These are phyloP conservation scores for Brachionus paranguensis DNA, from an alignment of 1,140 invertebrate genomes.

Conservation along the genomic window DNA sequence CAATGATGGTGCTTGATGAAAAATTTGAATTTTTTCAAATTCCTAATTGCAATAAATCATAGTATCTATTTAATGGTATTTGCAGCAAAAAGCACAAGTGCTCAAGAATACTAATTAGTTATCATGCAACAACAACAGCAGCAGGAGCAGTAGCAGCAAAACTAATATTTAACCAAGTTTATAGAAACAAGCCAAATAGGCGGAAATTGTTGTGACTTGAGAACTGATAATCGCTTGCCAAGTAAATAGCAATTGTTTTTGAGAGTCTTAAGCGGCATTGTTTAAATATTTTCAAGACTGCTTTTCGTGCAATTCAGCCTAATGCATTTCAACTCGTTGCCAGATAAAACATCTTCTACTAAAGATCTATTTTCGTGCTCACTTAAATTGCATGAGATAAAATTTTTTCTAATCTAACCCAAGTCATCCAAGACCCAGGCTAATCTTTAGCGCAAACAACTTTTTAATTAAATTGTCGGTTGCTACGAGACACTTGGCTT, in stretches of 20 bases:
- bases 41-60: constrained; percentile 3
- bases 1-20: neutral
- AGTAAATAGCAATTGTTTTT: neutral
- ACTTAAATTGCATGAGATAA: neutral
- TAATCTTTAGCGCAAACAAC: neutral
- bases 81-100: neutral
- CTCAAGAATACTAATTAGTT: neutral
- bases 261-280: neutral
- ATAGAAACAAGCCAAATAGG: neutral
- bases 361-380: neutral
- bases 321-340: neutral
- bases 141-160: neutral
- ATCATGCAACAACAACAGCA: neutral
- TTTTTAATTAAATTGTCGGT: neutral
- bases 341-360: neutral
- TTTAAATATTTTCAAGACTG: neutral
- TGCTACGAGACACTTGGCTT: neutral
- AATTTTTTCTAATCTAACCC: neutral
- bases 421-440: neutral
- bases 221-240: neutral
- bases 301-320: neutral
- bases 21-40: neutral
- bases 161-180: constrained; percentile 18
- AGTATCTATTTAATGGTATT: constrained; percentile 11
- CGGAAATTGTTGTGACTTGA: neutral